These are phyloP conservation scores for Silurus lanzhouensis DNA, from an alignment of 2,797 vertebrate species.

Conservation along the genomic window DNA sequence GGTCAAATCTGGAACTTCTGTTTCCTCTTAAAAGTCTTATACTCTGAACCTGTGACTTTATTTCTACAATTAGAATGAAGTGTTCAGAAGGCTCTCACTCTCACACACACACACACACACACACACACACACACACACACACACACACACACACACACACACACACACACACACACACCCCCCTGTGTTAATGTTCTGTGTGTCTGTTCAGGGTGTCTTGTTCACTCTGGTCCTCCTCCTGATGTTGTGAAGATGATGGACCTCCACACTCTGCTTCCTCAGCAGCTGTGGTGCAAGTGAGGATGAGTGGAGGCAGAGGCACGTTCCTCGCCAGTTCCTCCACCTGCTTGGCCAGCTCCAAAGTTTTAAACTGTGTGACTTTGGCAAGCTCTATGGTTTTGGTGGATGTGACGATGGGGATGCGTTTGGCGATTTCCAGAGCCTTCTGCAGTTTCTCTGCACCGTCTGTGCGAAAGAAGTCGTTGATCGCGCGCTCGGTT, in stretches of 20 bases:
- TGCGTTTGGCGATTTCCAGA: slow-evolving; percentile 92
- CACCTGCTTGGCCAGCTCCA: slow-evolving; percentile 92
- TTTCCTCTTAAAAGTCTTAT: not conserved
- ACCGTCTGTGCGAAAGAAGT: slow-evolving; percentile 94
- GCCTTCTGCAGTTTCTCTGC: slow-evolving; percentile 94
- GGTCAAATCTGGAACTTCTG: not conserved
- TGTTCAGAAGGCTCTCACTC: not conserved
- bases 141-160: not conserved
- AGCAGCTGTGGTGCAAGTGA: slow-evolving; percentile 80
- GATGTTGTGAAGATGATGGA: not conserved
- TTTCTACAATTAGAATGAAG: not conserved
- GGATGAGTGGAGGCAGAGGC: slow-evolving; percentile 89
- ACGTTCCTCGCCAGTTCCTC: slow-evolving; percentile 92
- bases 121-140: too few species aligned
- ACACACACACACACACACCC: not conserved
- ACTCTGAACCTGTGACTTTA: not conserved
- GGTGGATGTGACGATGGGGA: slow-evolving; percentile 90
- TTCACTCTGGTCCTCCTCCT: not conserved
- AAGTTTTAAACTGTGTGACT: slow-evolving; percentile 94
- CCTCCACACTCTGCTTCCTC: slow-evolving; percentile 69
- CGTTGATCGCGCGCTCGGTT: slow-evolving; percentile 91
- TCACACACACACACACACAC: not conserved
- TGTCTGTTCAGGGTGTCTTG: not conserved
- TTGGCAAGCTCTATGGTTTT: slow-evolving; percentile 93
- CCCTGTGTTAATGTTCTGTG: not conserved